Percentiles rank a stretch among this genome's conserved stretches.
These are phyloP conservation scores for Ophioderma brevispina DNA, from an alignment of 35 echinoderm and acorn worm genomes.

Conservation along the genomic window DNA sequence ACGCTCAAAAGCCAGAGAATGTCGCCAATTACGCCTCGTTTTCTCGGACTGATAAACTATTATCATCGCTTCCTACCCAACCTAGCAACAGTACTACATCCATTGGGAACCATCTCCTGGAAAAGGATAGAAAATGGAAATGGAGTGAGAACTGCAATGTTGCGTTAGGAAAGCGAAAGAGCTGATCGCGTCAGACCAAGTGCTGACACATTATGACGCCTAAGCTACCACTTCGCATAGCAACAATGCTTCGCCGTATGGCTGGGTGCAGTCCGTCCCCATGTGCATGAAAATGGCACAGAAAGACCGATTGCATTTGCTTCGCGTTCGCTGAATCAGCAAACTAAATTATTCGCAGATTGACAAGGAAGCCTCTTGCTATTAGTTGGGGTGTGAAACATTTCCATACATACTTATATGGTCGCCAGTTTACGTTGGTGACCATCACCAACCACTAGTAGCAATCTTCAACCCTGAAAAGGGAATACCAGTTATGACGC, in stretches of 20 bases:
- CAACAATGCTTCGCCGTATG: constrained; percentile 55
- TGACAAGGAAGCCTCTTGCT: constrained; percentile 59
- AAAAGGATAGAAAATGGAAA: constrained; percentile 49
- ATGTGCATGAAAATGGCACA: constrained; percentile 38
- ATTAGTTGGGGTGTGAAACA: constrained; percentile 68
- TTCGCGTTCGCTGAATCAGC: constrained; percentile 30
- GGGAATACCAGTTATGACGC: constrained; percentile 56
- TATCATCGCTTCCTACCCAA: constrained; percentile 51
- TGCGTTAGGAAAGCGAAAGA: constrained; percentile 42
- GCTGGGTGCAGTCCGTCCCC: constrained; percentile 53
- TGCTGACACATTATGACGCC: constrained; percentile 54
- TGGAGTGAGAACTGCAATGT: constrained; percentile 59
- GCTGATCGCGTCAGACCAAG: neutral
- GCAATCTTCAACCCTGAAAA: constrained; percentile 44
- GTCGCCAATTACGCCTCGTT: constrained; percentile 21
- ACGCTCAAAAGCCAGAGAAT: constrained; percentile 40
- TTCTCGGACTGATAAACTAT: constrained; percentile 55
- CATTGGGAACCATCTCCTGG: constrained; percentile 48
- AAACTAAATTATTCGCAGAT: constrained; percentile 83
- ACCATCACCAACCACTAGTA: constrained; percentile 78
- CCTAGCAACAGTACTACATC: constrained; percentile 33
- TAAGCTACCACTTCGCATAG: constrained; percentile 21
- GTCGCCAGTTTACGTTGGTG: constrained; percentile 56
- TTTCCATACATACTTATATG: constrained; percentile 58
- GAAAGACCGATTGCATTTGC: constrained; percentile 57